Conservation (phyloP, 37 sponge, comb jelly and placozoan species). For the Cladorhizidae sp. region DNA sequence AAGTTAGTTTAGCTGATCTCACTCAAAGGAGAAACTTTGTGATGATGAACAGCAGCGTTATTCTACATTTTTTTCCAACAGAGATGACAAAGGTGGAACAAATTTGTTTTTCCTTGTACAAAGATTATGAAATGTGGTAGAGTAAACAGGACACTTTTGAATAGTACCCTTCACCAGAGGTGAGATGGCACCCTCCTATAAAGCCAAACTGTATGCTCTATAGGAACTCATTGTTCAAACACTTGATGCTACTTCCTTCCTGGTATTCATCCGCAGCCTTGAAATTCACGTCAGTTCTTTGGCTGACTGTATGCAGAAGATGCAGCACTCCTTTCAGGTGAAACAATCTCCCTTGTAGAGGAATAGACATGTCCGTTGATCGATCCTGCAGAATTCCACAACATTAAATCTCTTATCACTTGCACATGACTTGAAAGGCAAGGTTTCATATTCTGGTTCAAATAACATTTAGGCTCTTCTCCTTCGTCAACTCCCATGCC, state of each 20-base stretch:
- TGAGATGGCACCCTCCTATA: neutral
- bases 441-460: constrained; percentile 1
- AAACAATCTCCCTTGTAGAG: neutral
- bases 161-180: neutral
- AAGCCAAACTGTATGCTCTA: neutral
- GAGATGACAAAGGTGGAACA: neutral
- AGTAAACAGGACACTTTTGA: neutral
- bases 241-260: neutral
- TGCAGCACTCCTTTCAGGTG: neutral
- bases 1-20: neutral
- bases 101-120: neutral
- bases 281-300: neutral
- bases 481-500: neutral
- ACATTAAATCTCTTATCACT: neutral
- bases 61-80: neutral
- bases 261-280: neutral
- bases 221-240: constrained; percentile 1
- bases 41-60: neutral
- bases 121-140: neutral
- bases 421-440: constrained; percentile 1
- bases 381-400: neutral
- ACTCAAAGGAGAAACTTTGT: constrained; percentile 3
- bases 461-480: neutral
- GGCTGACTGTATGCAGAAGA: neutral
- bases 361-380: neutral